Conservation (phyloP, 2,888 invertebrate species). For the Drosophila lutescens region DNA sequence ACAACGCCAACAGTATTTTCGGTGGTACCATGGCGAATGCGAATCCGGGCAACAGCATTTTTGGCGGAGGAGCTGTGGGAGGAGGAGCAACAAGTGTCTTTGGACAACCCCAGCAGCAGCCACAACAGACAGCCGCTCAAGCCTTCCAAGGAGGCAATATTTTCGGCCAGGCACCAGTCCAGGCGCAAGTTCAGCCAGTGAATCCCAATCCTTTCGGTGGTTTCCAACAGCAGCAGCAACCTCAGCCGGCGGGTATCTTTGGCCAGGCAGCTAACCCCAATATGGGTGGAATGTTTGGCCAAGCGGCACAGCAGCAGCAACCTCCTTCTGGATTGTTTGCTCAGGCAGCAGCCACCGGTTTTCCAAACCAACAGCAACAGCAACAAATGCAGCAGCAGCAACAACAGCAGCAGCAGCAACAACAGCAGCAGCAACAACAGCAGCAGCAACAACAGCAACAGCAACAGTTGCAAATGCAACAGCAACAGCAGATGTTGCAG, state of each 20-base stretch:
- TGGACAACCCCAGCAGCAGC: slow-evolving; percentile 56
- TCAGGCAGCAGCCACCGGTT: slow-evolving; percentile 45
- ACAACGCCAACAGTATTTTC: slow-evolving; percentile 32
- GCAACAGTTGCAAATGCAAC: slow-evolving; percentile 26
- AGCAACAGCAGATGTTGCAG: slow-evolving; percentile 41
- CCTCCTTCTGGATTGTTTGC: slow-evolving; percentile 59
- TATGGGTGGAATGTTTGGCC: slow-evolving; percentile 62
- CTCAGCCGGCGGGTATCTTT: slow-evolving; percentile 41
- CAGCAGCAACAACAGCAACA: slow-evolving; percentile 40
- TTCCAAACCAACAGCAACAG: slow-evolving; percentile 43
- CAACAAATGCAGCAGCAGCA: slow-evolving; percentile 37
- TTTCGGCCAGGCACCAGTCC: slow-evolving; percentile 49
- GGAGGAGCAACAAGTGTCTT: slow-evolving; percentile 49
- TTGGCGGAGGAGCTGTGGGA: slow-evolving; percentile 50
- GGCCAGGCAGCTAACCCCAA: slow-evolving; percentile 39
- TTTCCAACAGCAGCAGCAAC: slow-evolving; percentile 49
- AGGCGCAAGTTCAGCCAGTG: slow-evolving; percentile 36
- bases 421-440: slow-evolving; percentile 37
- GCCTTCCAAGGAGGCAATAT: slow-evolving; percentile 27
- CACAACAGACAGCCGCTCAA: slow-evolving; percentile 48
- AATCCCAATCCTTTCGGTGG: slow-evolving; percentile 39
- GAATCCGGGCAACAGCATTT: slow-evolving; percentile 38
- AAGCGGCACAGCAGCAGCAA: slow-evolving; percentile 44
- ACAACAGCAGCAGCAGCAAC: slow-evolving; percentile 35
- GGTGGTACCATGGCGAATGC: slow-evolving; percentile 3